These are phyloP conservation scores for Trichoplusia ni DNA, from an alignment of 1,140 invertebrate species.

Conservation along the genomic window DNA sequence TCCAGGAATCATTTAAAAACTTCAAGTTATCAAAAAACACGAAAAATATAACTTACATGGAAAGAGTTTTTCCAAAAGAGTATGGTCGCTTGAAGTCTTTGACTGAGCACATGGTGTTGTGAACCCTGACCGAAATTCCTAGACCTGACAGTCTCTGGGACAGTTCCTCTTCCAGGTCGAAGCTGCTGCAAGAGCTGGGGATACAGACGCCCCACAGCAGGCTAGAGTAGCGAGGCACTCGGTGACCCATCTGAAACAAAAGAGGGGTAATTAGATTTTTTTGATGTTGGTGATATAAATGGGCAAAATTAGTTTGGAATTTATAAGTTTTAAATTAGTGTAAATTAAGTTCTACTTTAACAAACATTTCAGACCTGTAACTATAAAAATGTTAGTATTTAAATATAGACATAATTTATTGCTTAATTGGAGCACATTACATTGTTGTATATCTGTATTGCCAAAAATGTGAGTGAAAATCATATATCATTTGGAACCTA, in stretches of 20 bases:
- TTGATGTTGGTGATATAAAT: too few relatives aligned
- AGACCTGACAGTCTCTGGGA: constrained; percentile 51
- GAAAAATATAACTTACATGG: constrained; percentile 63
- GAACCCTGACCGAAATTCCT: constrained; percentile 60
- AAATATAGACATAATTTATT: too few relatives aligned
- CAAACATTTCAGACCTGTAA: too few relatives aligned
- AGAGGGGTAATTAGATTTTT: constrained; percentile 23
- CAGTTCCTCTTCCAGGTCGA: constrained; percentile 82
- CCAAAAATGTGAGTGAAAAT: too few relatives aligned
- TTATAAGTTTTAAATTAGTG: too few relatives aligned
- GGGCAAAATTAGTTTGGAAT: too few relatives aligned
- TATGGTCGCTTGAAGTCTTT: constrained; percentile 64
- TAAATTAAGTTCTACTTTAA: too few relatives aligned
- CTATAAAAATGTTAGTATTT: too few relatives aligned
- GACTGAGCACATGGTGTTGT: constrained; percentile 72
- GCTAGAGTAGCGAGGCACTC: constrained; percentile 83
- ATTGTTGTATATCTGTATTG: too few relatives aligned
- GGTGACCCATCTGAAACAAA: constrained; percentile 83
- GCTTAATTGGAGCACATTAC: too few relatives aligned
- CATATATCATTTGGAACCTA: too few relatives aligned
- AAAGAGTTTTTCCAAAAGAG: constrained; percentile 70
- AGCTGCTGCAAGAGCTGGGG: constrained; percentile 82
- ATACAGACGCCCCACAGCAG: constrained; percentile 85
- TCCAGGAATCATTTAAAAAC: background rate
- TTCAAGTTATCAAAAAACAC: background rate